These are phyloP conservation scores for Syngnathus floridae DNA, from an alignment of 2,113 vertebrate genomes.

Conservation along the genomic window DNA sequence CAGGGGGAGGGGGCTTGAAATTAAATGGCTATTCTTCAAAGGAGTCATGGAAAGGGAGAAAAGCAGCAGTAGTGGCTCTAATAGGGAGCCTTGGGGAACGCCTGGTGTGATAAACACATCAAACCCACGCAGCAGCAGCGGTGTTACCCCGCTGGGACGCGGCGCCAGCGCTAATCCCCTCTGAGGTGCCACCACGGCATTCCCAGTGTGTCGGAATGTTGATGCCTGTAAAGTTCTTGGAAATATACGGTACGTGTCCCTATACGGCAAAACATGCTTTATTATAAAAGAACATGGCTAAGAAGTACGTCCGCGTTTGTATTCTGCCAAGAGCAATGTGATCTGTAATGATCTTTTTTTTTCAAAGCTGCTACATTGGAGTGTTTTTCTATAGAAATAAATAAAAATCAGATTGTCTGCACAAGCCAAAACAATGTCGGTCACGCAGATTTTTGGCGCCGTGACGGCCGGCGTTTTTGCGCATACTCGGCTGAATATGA, in stretches of 20 bases:
- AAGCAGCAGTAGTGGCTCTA: slow-evolving; percentile 33
- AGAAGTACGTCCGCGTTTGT: background rate
- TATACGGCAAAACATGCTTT: background rate
- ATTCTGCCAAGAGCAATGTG: too few species aligned
- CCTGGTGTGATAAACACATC: slow-evolving; percentile 50
- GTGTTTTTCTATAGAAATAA: too few species aligned
- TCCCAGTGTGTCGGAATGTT: slow-evolving; percentile 25
- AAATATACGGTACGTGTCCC: background rate
- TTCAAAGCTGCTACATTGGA: too few species aligned
- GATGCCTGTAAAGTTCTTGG: slow-evolving; percentile 17
- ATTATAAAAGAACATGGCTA: background rate
- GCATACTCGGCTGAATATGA: slow-evolving; percentile 50
- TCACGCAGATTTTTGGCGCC: slow-evolving; percentile 14
- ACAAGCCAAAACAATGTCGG: slow-evolving; percentile 45
- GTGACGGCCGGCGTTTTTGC: background rate
- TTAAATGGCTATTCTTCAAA: slow-evolving; percentile 36
- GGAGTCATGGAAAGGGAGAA: slow-evolving; percentile 28
- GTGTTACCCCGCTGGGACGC: slow-evolving; percentile 44
- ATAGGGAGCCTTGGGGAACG: slow-evolving; percentile 37
- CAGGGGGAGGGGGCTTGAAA: background rate
- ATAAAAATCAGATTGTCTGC: background rate
- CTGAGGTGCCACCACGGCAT: slow-evolving; percentile 34
- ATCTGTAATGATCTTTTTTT: background rate
- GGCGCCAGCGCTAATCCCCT: slow-evolving; percentile 39
- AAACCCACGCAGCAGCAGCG: slow-evolving; percentile 23